Base-by-base conservation (phyloP, 2,888 invertebrate species). In the Hydropsyche betteni region DNA sequence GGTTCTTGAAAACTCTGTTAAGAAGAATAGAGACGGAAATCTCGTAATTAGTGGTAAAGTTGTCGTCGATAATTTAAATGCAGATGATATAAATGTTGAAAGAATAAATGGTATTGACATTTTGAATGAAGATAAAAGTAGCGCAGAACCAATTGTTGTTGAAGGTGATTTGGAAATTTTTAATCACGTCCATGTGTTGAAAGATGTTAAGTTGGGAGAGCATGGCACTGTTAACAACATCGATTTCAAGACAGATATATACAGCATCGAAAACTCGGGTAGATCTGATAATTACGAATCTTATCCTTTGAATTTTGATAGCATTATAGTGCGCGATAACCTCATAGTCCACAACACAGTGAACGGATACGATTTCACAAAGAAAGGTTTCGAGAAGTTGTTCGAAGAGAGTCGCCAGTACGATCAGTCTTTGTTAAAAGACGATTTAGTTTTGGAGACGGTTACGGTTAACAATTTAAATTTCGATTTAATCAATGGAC, bases 401-500 rank as follows among this genome's bases (percentile, higher is more conserved):
- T 55, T 77, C 12, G 69, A 77, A 52, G 72, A 75, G 44, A 52
- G 68, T 38, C 44, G 69, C 7, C 5, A 61, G 5, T 61, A 68
- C 24, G 69, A 55, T 0, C 74, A 79, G 10, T 16, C 78, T 5
- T 75, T 83, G 5, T 58, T 52, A 24, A 51, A 44, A 6, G 68
- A 78, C 6, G 75, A 76, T 51, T 55, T 77, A 68, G 74, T 51
- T 68, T 55, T 79, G 36, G 58, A 74, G n/a, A 44, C 70, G 36
- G 50, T 79, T 7, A 53, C 72, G n/a, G 75, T 78, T 5, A 77
- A 80, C 12, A 80, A 84, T 76, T 73, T 86, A 1, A 75, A 80
- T 4, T 83, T 82, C 75, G 80, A 83, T 1, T 82, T 76, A 10
- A 84, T 91, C 1, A 90, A 89, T 81, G 86, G 84, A 2, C 80